Evolutionary conservation across 2,113 vertebrate genomes (phyloP), one percentile per base, ranked within the genome.

Genomic region (Onychostruthus taczanowskii): DNA sequence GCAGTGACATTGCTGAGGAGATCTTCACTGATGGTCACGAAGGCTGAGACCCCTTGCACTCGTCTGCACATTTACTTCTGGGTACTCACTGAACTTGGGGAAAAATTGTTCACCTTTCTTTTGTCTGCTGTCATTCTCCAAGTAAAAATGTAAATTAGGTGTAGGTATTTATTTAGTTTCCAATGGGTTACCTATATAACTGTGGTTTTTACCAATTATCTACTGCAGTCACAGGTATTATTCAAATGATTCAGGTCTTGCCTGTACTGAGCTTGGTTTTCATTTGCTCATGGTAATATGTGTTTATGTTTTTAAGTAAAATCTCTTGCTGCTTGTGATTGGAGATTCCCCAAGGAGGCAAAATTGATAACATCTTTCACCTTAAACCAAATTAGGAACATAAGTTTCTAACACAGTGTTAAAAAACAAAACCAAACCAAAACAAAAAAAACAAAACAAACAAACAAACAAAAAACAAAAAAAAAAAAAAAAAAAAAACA

Each of bases 301-400:
- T 56, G 35, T 87, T 84, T 75, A 61, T 72, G 19, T 52, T 87
- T 90, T 61, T 56, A 79, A 61, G 50, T 39, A 83, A 93, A 88
- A 79, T 49, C 17, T 73, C 62, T 91, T 64, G 35, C 14, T 85
- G 49, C 12, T 73, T 85, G n/a, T 58, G 70, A 87, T 10, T 90
- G 67, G 22, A 62, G 46, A 68, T 55, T 85, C 49, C 41, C 31
- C 22, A 41, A 53, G 31, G 78, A 87, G 33, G 46, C 37, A 94
- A 85, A 90, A 89, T 35, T 87, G 82, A 64, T 85, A 94, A 91
- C 58, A 90, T 31, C 52, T 61, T 87, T 82, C 49, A 93, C 62
- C 53, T 94, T 85, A 69, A 95, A 69, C 3, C 20, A 64, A 82
- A 85, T 76, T 41, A 87, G 46, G 47, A 87, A 56, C 31, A 31